Percentiles rank a stretch among this genome's conserved stretches.
These are phyloP conservation scores for Coryphaenoides rupestris DNA, from an alignment of 2,113 vertebrate species.

Conservation along the genomic window DNA sequence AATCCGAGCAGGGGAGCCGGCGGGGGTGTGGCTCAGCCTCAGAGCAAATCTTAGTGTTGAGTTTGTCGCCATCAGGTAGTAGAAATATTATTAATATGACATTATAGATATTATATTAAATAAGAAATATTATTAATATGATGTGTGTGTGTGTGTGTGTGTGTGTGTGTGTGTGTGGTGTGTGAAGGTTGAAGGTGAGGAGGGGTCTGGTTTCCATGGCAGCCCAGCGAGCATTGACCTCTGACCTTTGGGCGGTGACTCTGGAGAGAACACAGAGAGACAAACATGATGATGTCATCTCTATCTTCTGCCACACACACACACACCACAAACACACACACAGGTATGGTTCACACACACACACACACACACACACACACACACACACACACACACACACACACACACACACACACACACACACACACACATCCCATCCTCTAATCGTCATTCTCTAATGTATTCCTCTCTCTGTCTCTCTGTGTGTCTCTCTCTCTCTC, in stretches of 20 bases:
- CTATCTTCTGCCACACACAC: slow-evolving; percentile 60
- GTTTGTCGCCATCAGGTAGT: slow-evolving; percentile 62
- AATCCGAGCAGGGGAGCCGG: slow-evolving; percentile 48
- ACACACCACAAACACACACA: slow-evolving; percentile 10
- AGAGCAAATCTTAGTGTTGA: slow-evolving; percentile 59
- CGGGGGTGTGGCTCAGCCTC: slow-evolving; percentile 60
- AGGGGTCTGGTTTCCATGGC: slow-evolving; percentile 63
- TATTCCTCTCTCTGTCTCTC: too few species aligned
- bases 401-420: neutral
- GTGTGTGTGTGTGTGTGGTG: slow-evolving; percentile 14
- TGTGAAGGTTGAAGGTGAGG: slow-evolving; percentile 62
- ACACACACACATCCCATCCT: neutral
- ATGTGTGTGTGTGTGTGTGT: neutral
- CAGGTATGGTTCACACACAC: neutral
- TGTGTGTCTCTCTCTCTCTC: neutral
- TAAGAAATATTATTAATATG: too few species aligned
- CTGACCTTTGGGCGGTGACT: slow-evolving; percentile 61
- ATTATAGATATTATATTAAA: too few species aligned
- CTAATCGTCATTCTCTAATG: too few species aligned
- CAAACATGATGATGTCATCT: slow-evolving; percentile 63
- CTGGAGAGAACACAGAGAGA: slow-evolving; percentile 57
- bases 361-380: slow-evolving; percentile 7
- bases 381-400: slow-evolving; percentile 2
- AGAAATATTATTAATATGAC: neutral
- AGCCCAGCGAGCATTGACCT: slow-evolving; percentile 45